These are phyloP conservation scores for Trachelipus rathkii DNA, from an alignment of 1,140 invertebrate genomes.

Conservation along the genomic window DNA sequence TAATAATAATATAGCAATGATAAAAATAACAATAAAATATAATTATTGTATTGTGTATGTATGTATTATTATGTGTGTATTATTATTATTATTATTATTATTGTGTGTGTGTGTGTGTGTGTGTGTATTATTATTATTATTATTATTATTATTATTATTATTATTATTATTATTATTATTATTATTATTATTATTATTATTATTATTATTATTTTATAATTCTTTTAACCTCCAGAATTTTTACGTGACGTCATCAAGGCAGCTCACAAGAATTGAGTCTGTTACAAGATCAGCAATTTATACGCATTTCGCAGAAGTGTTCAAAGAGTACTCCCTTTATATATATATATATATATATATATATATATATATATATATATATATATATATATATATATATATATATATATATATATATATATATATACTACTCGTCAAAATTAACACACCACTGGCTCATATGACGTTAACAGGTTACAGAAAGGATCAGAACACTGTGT, in stretches of 20 bases:
- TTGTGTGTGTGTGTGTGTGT: no score
- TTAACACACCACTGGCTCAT: no score
- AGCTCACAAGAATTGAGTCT: constrained; percentile 91
- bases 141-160: not conserved
- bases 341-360: no score
- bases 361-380: constrained; percentile 46
- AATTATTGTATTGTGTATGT: no score
- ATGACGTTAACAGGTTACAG: no score
- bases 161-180: not conserved
- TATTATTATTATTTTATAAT: not conserved
- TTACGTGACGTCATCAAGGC: constrained; percentile 88
- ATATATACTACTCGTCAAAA: no score
- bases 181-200: not conserved
- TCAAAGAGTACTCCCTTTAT: constrained; percentile 53
- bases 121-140: no score
- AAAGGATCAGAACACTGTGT: no score
- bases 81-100: no score
- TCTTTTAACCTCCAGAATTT: constrained; percentile 53
- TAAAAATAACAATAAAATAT: no score
- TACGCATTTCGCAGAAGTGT: constrained; percentile 95
- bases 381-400: not conserved
- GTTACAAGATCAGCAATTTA: constrained; percentile 96
- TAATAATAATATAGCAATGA: no score
- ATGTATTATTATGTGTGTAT: no score
- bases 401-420: constrained; percentile 17